Percentiles rank a stretch among this genome's conserved stretches.
Conservation (phyloP, 2,797 vertebrate genomes). For the Iguana delicatissima region DNA sequence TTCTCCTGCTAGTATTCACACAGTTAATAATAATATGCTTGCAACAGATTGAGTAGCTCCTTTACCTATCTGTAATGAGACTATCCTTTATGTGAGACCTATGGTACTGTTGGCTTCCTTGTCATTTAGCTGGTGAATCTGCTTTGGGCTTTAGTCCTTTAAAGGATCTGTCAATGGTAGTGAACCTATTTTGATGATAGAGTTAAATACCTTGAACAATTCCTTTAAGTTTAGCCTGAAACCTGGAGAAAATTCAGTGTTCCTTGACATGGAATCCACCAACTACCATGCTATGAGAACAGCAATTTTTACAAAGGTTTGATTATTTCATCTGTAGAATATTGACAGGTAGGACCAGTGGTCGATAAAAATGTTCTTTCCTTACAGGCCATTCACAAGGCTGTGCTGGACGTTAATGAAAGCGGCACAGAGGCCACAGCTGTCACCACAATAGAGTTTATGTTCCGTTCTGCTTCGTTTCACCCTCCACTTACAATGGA, state of each 20-base stretch:
- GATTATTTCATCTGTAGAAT: not conserved
- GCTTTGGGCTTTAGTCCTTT: no score
- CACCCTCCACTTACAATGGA: slow-evolving; percentile 63
- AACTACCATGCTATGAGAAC: not conserved
- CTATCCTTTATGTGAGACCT: not conserved
- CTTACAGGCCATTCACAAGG: slow-evolving; percentile 84
- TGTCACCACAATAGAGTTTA: slow-evolving; percentile 78
- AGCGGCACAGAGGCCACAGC: slow-evolving; percentile 74
- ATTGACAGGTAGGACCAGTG: no score
- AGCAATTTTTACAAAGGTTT: not conserved
- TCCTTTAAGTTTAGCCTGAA: no score
- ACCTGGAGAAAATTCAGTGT: no score
- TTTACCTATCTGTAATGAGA: not conserved
- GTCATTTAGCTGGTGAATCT: not conserved
- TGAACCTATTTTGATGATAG: no score
- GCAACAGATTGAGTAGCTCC: not conserved
- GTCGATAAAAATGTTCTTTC: not conserved
- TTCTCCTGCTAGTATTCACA: not conserved
- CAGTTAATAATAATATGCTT: not conserved
- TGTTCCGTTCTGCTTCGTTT: slow-evolving; percentile 43
- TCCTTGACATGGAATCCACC: no score
- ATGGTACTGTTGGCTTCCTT: not conserved
- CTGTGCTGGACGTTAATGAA: slow-evolving; percentile 82
- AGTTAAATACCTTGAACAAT: no score
- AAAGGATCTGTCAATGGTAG: no score